Base-by-base conservation (phyloP, 2,888 invertebrate genomes). In the Nowickia ferox region DNA sequence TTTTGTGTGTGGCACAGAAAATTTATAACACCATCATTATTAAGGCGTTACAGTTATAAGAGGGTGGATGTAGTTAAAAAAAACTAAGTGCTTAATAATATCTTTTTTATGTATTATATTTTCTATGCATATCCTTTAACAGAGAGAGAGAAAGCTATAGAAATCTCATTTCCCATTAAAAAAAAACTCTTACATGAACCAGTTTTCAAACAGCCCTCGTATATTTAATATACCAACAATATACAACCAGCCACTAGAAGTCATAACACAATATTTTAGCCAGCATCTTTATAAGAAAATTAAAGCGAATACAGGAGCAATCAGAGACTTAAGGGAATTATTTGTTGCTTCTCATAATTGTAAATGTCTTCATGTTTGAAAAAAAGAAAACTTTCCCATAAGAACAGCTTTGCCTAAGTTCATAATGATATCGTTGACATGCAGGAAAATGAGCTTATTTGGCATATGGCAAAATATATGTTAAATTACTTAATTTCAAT, bases 1-100 rank as follows among this genome's bases (percentile, higher is more conserved):
- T 89, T 88, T 89, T 88, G 87, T 87, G 87, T 88, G 87, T 87
- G 87, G 75, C 86, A 46, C 22, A 42, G 51, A 76, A 89, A 90
- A 91, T 91, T 90, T 90, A 91, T 90, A 89, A 89, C 90, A 89
- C 88, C 88, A 88, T 89, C 88, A 88, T 85, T 83, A 83, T 79
- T 66, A 83, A 79, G 79, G 82, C 78, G 82, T 72, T 76, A 78
- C 63, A 42, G 15, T 2, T 17, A 44, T 75, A n/a, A 66, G 80
- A 81, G 68, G 66, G 51, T 22, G 1, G 66, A 6, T 38, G 13
- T 40, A 4, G n/a, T 9, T 9, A 57, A 30, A 55, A 55, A 19
- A 53, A 22, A 11, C n/a, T n/a, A 4, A 51, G 30, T 30, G 30
- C 30, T 30, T 30, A 30, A 0, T 30, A 19, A 8, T 2, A 0